Evolutionary conservation across 2,888 invertebrate genomes (phyloP), one percentile per base, ranked within the genome.

Genomic region (Thereva nobilitata): DNA sequence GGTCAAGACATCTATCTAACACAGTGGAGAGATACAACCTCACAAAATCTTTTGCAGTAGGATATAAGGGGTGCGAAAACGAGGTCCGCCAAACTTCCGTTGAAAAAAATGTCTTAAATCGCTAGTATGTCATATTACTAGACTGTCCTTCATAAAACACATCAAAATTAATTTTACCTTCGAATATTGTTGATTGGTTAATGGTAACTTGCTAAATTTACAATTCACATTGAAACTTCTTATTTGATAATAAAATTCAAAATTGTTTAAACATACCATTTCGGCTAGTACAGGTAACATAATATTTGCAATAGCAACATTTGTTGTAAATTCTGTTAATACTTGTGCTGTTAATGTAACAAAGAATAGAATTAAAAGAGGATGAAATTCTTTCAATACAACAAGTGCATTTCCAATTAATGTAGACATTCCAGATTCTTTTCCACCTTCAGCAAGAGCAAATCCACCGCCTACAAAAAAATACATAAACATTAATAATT

Each of bases 261-360:
- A 64, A 57, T 54, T 67, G 4, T 37, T 12, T 5, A 37, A n/a
- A 67, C 70, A 81, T 72, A 90, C 89, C 87, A 91, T 88, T 78
- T 91, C 89, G 1, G 89, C 89, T 61, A 94, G 82, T 10, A 95
- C 92, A 4, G 95, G 93, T 70, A 95, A 81, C 71, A 95, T 87
- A 38, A 95, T 90, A 74, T 92, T 94, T 0, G 94, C 93, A 45
- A 93, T 91, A 53, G 95, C 95, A 0, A 94, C 92, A 77, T 96
- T 96, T 41, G 92, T 91, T 0, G 94, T 92, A 75, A 96, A 89
- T 79, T 96, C 95, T 0, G 96, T 97, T 66, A 93, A 83, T 72
- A 89, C 84, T 72, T 93, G 90, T 0, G 93, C 80, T 52, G 93
- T 87, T 3, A 90, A 73, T 68, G 91, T 89, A 9, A 95, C 87